Conservation (phyloP, 2,113 vertebrate species). For the Gopherus flavomarginatus region DNA sequence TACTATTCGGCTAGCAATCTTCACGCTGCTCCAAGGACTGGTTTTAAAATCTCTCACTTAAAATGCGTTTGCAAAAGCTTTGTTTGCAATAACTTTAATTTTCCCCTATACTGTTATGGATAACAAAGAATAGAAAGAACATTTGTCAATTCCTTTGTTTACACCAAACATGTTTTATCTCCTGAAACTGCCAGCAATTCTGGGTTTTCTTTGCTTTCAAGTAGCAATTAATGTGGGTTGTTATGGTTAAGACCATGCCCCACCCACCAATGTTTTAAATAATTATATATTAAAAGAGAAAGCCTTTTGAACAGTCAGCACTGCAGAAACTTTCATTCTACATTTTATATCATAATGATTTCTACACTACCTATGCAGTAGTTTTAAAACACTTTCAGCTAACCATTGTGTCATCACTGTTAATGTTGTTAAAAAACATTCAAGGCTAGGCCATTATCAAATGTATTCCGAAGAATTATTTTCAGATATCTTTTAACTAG, state of each 20-base stretch:
- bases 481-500: neutral
- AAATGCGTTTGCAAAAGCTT: neutral
- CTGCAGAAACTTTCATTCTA: neutral
- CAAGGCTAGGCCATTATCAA: neutral
- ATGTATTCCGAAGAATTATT: neutral
- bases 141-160: neutral
- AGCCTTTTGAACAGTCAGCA: neutral
- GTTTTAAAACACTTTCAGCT: neutral
- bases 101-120: neutral
- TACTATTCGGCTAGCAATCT: neutral
- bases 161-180: neutral
- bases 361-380: neutral
- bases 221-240: accelerated
- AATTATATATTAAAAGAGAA: neutral
- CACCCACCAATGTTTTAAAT: accelerated
- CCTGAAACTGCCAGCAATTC: accelerated
- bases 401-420: neutral
- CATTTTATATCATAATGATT: neutral
- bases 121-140: neutral
- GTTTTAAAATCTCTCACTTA: neutral
- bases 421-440: neutral
- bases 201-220: neutral
- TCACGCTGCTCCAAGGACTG: neutral
- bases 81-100: neutral
- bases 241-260: accelerated